A percentile compares a stretch with the other conserved stretches of the same genome.
These are phyloP conservation scores for Ornithorhynchus anatinus DNA, from an alignment of 2,113 vertebrate genomes.

Conservation along the genomic window DNA sequence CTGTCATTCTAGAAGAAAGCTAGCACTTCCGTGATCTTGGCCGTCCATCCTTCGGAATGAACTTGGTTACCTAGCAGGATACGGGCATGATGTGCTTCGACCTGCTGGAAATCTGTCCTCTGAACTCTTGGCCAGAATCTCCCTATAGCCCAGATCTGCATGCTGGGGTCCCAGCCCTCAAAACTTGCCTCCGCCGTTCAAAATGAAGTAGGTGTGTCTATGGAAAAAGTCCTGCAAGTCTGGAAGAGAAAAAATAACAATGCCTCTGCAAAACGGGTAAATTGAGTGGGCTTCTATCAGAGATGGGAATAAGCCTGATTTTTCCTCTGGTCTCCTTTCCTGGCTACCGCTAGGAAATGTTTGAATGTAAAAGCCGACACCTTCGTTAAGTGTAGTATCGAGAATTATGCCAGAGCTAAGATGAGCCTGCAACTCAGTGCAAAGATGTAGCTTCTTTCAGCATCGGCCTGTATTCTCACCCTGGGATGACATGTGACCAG, in stretches of 20 bases:
- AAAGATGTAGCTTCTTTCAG: neutral
- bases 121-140: too few species aligned
- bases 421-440: neutral
- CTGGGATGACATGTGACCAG: slow-evolving; percentile 8
- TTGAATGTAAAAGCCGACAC: slow-evolving; percentile 36
- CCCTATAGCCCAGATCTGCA: too few species aligned
- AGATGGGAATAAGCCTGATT: neutral
- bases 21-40: neutral
- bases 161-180: too few species aligned
- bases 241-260: too few species aligned
- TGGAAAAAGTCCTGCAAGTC: too few species aligned
- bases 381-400: slow-evolving; percentile 15
- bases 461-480: slow-evolving; percentile 11
- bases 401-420: slow-evolving; percentile 39
- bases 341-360: slow-evolving; percentile 40
- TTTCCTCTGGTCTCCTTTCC: slow-evolving; percentile 26
- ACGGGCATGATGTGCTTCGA: too few species aligned
- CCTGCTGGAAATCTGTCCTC: too few species aligned
- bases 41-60: neutral
- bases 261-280: too few species aligned
- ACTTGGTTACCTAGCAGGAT: neutral
- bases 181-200: too few species aligned
- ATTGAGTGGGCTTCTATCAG: too few species aligned
- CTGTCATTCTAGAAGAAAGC: neutral
- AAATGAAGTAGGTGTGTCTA: too few species aligned